Base-by-base conservation (phyloP, 2,113 vertebrate species). In the Zootoca vivipara region DNA sequence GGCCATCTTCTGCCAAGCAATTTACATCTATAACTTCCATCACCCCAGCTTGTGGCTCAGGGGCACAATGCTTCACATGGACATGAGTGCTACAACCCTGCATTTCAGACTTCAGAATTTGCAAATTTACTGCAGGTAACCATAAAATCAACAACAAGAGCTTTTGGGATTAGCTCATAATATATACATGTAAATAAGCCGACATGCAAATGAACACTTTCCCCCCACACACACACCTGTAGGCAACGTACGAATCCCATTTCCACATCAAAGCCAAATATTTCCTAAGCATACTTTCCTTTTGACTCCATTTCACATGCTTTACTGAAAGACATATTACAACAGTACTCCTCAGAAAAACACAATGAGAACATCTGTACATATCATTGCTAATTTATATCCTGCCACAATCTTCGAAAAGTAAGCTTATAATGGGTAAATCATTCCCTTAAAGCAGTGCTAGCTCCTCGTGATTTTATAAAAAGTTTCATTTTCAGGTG, bases 11-110 rank as follows among this genome's bases (percentile, higher is more conserved):
- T 69, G 70, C 24, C 35, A 42, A 20, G 26, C 46, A 75, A 77
- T 69, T 88, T 88, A 75, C 67, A 65, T 4, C 16, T 89, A 64
- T 82, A 77, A 87, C 40, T 83, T 85, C 22, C 28, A 28, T 22
- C 83, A 82, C 22, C 28, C 26, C 33, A 40, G 24, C 9, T 70
- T 67, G 12, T 67, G 4, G 0, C 30, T 30, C 33, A 78, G 69
- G 40, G 89, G 58, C 4, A 20, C 58, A 62, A 62, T 20, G 18
- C 58, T 28, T 16, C 67, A 10, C 26, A 40, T 33, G 15, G 40
- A 69, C 10, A 16, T 67, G 1, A 38, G 4, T 30, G 16, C 12
- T 42, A 42, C 42, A 40, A 4, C 26, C 12, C 9, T 70, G 64
- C 4, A 87, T 46, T 38, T 28, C 67, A 26, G n/a, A 58, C 33